Base-by-base conservation (phyloP, 2,888 invertebrate species). In the Dynastes maya region DNA sequence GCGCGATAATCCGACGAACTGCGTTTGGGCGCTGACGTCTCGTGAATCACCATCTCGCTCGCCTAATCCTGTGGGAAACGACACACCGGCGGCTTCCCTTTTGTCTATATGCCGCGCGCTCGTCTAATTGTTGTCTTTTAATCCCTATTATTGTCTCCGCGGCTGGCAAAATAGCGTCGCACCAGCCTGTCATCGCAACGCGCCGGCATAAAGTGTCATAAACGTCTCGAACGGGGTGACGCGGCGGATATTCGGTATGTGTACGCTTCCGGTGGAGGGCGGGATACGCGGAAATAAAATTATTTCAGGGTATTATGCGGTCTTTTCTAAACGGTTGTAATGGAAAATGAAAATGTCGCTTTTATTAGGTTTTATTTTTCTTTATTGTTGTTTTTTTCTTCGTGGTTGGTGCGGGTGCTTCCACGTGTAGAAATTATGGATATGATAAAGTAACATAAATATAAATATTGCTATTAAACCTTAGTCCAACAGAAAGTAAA, bases 141-240 rank as follows among this genome's bases (percentile, higher is more conserved):
- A 88, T 88, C 88, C 88, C 86, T 85, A 86, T 88, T 88, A 88
- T 88, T 88, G 88, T 88, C 87, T 87, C 85, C 84, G 83, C 55
- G 65, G 79, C 85, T 85, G 85, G 84, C 85, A 86, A 87, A 87
- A 86, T 85, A 87, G 85, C 87, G 86, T 85, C 86, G 84, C 80
- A 84, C 83, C 85, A 37, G 45, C 45, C 8, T 86, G 87, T 88
- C 87, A 86, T 84, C 85, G 82, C 84, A 86, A 87, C 11, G 45
- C 45, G 45, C 84, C 82, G 9, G 45, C 83, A 82, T 82, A 84
- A 84, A 84, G 81, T 82, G 84, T 83, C 84, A 84, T 84, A 84
- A 85, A 83, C 82, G 83, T 84, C 84, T 37, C 55, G 4, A 58
- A 16, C 55, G 22, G 55, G 55, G 22, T 58, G 22, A 4, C 27